Evolutionary conservation across 2,888 invertebrate genomes (phyloP).

Genomic region (Augochlorella aurata): DNA sequence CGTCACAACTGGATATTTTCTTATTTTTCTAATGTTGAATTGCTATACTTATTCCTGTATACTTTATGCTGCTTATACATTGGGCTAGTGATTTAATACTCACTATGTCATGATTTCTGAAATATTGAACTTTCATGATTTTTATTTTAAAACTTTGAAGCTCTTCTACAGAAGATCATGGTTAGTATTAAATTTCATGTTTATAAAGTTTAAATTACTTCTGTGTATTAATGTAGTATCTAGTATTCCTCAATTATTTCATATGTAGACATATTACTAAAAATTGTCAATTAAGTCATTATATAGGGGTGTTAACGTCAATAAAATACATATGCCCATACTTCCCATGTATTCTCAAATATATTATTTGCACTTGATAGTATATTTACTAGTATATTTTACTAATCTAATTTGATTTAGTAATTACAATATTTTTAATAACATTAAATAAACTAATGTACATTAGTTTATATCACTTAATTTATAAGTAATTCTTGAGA

Average conservation of each 20-base stretch:
- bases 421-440: background rate
- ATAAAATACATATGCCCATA: background rate
- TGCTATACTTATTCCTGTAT: background rate
- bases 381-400: background rate
- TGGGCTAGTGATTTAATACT: background rate
- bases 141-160: background rate
- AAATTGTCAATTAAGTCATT: background rate
- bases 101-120: background rate
- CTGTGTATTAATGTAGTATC: background rate
- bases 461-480: background rate
- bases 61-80: background rate
- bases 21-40: background rate
- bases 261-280: background rate
- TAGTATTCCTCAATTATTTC: background rate
- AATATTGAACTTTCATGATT: background rate
- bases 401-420: too few species aligned
- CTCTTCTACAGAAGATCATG: background rate
- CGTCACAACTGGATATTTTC: background rate
- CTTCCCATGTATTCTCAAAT: background rate
- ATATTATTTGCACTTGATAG: too few species aligned
- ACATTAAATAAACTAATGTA: background rate
- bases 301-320: background rate
- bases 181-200: background rate
- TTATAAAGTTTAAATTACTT: background rate
- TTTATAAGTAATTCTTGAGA: background rate